Conservation (phyloP, 2,888 invertebrate species). For the Drosophila pegasa region DNA sequence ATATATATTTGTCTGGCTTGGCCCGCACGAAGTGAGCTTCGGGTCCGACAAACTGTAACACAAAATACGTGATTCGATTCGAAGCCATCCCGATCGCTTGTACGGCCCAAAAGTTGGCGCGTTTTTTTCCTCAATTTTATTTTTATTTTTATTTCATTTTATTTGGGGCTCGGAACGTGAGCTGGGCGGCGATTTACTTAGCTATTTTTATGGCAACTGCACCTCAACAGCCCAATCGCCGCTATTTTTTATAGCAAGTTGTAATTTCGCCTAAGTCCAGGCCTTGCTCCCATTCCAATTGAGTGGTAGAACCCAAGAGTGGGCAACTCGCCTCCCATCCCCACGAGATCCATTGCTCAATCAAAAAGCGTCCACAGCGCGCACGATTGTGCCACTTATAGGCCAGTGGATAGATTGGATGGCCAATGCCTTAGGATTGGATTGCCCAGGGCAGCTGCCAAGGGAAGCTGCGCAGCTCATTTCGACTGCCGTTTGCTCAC, state of each 20-base stretch:
- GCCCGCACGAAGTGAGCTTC: constrained; percentile 65
- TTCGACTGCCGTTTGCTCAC: constrained; percentile 40
- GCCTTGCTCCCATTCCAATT: constrained; percentile 46
- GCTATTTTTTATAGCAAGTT: constrained; percentile 58
- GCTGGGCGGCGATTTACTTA: constrained; percentile 74
- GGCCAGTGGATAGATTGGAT: constrained; percentile 64
- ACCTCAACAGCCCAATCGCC: constrained; percentile 45
- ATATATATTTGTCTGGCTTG: constrained; percentile 24
- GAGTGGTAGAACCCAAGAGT: constrained; percentile 39
- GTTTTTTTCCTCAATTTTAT: constrained; percentile 70
- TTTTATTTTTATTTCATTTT: constrained; percentile 60
- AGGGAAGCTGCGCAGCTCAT: constrained; percentile 35
- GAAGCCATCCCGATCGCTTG: constrained; percentile 35
- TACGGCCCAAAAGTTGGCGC: constrained; percentile 35
- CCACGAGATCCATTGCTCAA: constrained; percentile 76
- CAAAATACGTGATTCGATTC: constrained; percentile 80
- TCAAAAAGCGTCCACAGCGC: constrained; percentile 74
- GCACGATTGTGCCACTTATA: constrained; percentile 81
- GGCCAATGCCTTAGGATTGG: constrained; percentile 44
- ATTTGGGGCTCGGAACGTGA: constrained; percentile 67
- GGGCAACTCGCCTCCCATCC: constrained; percentile 17
- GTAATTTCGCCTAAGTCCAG: constrained; percentile 51
- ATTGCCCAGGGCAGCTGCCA: constrained; percentile 6
- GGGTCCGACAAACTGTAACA: constrained; percentile 72
- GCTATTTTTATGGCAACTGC: constrained; percentile 70